Base-by-base conservation (phyloP, 2,113 vertebrate species). In the Gymnorhina tibicen region DNA sequence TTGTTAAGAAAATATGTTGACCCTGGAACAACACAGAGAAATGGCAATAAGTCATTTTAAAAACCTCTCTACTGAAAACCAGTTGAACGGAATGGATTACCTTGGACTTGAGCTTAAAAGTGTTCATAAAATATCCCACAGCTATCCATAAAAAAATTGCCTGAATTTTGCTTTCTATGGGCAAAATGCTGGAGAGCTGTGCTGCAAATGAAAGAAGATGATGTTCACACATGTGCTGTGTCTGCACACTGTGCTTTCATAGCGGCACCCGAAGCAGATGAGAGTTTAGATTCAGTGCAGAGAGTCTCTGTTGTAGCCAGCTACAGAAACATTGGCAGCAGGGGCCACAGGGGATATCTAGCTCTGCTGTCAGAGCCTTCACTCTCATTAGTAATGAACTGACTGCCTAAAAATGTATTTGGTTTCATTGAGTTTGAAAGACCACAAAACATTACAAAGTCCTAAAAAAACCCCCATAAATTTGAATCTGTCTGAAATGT, bases 1-100 rank as follows among this genome's bases (percentile, higher is more conserved):
- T 93, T 94, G 70, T 93, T 95, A 91, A 92, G 89, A 89, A 95
- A 96, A 93, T 89, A 82, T 42, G 81, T 79, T 87, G 77, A 76
- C 70, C 74, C 50, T 87, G 85, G 69, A 96, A 96, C 62, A 92
- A 85, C 66, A 82, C 3, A 87, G n/a, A 73, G 35, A 76, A 92
- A 56, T 64, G 24, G 76, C 52, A 91, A 74, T 89, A 92, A 77
- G 64, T 78, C 62, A 92, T 87, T 91, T 93, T 44, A 56, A 89
- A 95, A 95, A 70, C 28, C 33, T 68, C 91, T 81, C 60, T 82
- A 47, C 47, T 81, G 53, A 91, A 73, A 87, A 85, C 19, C 20
- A 56, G 41, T 79, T 44, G 46, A 44, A 84, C 23, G 5, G 21
- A 91, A 85, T 4, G 28, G 49, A 78, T 87, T 84, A 78, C 41